Evolutionary conservation across 2,113 vertebrate genomes (phyloP).

Genomic region (Pseudorectes ferrugineus): DNA sequence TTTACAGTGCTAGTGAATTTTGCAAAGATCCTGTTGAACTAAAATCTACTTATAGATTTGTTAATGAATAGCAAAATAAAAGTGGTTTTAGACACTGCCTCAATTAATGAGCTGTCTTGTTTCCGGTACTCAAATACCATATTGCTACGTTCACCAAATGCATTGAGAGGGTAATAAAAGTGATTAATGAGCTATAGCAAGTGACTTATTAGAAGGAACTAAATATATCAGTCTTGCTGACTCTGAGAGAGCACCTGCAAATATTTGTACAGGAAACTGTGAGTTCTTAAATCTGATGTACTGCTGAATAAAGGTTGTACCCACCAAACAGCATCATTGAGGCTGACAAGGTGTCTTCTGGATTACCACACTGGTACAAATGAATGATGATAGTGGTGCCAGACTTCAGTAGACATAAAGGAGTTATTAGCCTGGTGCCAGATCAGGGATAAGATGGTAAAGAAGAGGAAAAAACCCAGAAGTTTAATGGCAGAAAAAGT

Average conservation of each 20-base stretch:
- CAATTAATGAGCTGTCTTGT: neutral
- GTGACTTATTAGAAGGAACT: slow-evolving; percentile 11
- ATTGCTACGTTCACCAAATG: neutral
- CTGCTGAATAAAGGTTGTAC: neutral
- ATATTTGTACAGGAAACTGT: neutral
- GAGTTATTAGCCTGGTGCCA: neutral
- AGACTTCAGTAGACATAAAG: neutral
- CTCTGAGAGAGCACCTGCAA: slow-evolving; percentile 8
- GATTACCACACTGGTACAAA: neutral
- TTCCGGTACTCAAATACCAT: neutral
- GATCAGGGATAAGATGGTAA: neutral
- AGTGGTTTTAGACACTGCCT: neutral
- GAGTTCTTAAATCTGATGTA: neutral
- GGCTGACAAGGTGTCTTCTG: neutral
- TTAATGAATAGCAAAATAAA: slow-evolving; percentile 9
- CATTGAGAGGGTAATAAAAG: neutral
- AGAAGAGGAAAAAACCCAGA: neutral
- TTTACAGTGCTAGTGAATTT: neutral
- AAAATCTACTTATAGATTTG: neutral
- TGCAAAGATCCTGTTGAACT: neutral
- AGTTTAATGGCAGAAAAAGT: neutral
- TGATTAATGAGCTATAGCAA: slow-evolving; percentile 21
- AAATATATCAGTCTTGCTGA: neutral
- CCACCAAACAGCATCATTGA: neutral
- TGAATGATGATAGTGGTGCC: neutral